Evolutionary conservation across 2,113 vertebrate genomes (phyloP), one percentile per base, ranked within the genome.

Genomic region (Centropus bengalensis): DNA sequence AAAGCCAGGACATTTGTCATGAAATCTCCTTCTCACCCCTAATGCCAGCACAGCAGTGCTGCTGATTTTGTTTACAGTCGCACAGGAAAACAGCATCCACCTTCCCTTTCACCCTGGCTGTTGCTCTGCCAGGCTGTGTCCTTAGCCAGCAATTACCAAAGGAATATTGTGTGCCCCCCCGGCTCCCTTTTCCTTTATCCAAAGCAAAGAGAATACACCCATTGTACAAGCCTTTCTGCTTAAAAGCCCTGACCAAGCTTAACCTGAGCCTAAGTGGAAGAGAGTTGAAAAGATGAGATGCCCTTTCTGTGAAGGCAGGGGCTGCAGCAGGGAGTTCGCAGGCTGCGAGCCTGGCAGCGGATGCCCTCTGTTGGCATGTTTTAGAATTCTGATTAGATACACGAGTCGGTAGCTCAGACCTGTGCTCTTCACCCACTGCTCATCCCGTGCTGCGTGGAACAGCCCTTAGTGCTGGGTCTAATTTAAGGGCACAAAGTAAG

Each of bases 331-430:
- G 60, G 60, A 79, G 32, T 42, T 20, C 7, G 32, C 58, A n/a
- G 88, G 74, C 77, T 85, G 73, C 18, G 15, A 14, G 81, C 36
- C 93, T 73, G 84, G 82, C 89, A 91, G 95, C 91, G 91, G 96
- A 98, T 97, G 97, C 98, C 98, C 98, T 98, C 98, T 98, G 96
- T 98, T 98, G 98, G 98, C 97, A 94, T 63, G 88, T 97, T 91
- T 74, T 80, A 97, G 98, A 52, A 98, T 93, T 33, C 91, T 13
- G 80, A 91, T 91, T 56, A 93, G 94, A 75, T 71, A 79, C 82
- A 0, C 52, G 15, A 28, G 59, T 82, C 59, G 75, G 21, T 28
- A 42, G 74, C 88, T 67, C 56, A 0, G 15, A 10, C 14, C 58
- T 10, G 1, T 2, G 49, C 12, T 1, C 23, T 19, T 40, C 6